phyloP scores from a whole-genome alignment of 2,888 invertebrate genomes.

The Habroteleia sp. region DNA sequence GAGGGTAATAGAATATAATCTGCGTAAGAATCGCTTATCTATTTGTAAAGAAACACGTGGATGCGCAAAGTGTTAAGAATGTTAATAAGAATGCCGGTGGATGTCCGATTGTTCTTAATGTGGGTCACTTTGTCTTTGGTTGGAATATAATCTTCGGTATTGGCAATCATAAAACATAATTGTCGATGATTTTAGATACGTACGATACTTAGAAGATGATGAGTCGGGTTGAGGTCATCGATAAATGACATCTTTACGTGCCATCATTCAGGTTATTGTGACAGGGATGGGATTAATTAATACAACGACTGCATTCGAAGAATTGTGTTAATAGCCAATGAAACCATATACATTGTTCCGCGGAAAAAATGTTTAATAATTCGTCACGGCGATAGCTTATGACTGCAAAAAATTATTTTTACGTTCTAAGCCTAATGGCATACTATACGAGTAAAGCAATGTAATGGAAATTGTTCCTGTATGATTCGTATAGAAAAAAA shows the following conservation, averaged over 20 bases:
- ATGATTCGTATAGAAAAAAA: no score
- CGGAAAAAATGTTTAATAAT: conserved; percentile 6
- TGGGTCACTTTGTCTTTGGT: conserved; percentile 49
- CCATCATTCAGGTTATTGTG: conserved; percentile 22
- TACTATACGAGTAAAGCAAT: no score
- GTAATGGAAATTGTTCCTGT: no score
- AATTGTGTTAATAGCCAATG: conserved; percentile 32
- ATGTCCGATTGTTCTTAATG: conserved; percentile 57
- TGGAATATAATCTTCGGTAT: conserved; percentile 32
- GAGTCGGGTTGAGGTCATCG: conserved; percentile 20
- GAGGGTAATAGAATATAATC: conserved; percentile 45
- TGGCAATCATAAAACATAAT: conserved; percentile 19
- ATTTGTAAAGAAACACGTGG: conserved; percentile 58
- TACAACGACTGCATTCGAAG: conserved; percentile 6
- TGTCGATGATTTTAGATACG: conserved; percentile 18
- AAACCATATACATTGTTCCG: conserved; percentile 20
- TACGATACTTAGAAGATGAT: conserved; percentile 25
- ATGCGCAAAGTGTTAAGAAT: conserved; percentile 56
- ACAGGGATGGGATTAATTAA: conserved; percentile 39
- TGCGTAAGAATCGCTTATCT: conserved; percentile 42
- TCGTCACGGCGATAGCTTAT: not conserved
- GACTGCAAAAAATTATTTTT: conserved; percentile 10
- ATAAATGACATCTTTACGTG: conserved; percentile 21
- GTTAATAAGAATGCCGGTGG: conserved; percentile 49
- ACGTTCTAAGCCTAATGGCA: no score